Evolutionary conservation across 2,113 vertebrate genomes (phyloP).

Genomic region (Gulo gulo): DNA sequence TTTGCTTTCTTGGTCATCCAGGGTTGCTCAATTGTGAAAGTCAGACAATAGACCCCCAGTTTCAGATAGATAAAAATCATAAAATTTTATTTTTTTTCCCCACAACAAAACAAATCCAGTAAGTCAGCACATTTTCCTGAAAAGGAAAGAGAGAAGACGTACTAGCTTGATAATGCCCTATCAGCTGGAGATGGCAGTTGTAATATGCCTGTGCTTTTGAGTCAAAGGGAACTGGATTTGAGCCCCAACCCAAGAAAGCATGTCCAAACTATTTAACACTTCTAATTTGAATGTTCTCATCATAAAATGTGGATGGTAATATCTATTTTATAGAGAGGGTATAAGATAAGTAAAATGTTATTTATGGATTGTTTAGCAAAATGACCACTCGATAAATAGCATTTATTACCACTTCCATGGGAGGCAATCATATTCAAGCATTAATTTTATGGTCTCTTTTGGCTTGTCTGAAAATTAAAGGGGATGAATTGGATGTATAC

Average conservation of each 20-base stretch:
- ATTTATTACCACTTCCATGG: neutral
- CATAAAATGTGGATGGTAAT: neutral
- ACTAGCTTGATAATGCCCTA: neutral
- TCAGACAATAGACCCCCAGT: neutral
- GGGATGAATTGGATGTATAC: neutral
- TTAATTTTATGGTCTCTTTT: slow-evolving; percentile 15
- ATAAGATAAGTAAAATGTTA: neutral
- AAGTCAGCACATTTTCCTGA: neutral
- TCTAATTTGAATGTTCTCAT: neutral
- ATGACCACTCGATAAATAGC: slow-evolving; percentile 20
- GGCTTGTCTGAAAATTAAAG: slow-evolving; percentile 38
- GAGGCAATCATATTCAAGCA: neutral
- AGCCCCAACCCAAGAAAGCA: neutral
- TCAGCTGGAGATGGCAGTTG: neutral
- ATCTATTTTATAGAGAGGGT: neutral
- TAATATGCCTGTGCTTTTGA: neutral
- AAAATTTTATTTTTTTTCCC: neutral
- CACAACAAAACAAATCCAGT: neutral
- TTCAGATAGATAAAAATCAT: neutral
- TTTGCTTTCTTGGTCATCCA: neutral
- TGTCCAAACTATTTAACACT: neutral
- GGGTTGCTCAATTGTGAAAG: neutral
- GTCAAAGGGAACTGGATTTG: neutral
- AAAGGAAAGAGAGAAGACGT: neutral
- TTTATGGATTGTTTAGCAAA: slow-evolving; percentile 42